Conservation (phyloP, 53 echinoderm and acorn worm species). For the Antedon mediterranea region DNA sequence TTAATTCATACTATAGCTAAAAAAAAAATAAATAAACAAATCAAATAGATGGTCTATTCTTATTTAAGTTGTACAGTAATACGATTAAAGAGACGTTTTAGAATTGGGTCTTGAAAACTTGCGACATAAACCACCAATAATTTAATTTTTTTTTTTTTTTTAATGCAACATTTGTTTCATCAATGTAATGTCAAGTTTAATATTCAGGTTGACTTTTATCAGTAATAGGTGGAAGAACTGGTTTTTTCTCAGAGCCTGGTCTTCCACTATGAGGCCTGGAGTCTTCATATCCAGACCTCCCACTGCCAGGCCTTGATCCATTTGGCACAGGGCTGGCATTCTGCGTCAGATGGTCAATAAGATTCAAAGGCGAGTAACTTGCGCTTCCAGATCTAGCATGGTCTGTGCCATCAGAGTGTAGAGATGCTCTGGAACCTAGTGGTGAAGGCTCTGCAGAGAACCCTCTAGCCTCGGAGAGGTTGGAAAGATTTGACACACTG, state of each 20-base stretch:
- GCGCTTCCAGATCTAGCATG: neutral
- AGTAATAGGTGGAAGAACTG: conserved; percentile 2
- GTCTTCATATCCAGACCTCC: no score
- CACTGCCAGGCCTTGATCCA: neutral
- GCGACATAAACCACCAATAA: no score
- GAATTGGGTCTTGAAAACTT: no score
- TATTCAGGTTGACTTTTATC: neutral
- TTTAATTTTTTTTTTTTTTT: no score
- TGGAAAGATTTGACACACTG: conserved; percentile 71
- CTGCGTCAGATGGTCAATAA: neutral
- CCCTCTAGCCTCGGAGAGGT: conserved; percentile 84
- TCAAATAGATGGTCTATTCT: no score
- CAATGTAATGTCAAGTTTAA: no score
- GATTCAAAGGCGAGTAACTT: neutral
- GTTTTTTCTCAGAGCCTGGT: conserved; percentile 3
- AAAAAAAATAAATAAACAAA: no score
- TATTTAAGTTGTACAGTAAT: no score
- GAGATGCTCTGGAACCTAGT: conserved; percentile 11
- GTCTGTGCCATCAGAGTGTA: neutral
- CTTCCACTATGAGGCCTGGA: neutral
- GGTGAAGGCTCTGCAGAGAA: conserved; percentile 33
- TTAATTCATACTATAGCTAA: no score
- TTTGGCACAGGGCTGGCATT: neutral
- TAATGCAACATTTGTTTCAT: no score
- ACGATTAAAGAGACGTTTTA: no score